phyloP scores from a whole-genome alignment of 2,797 vertebrate species.

The Helostoma temminkii region DNA sequence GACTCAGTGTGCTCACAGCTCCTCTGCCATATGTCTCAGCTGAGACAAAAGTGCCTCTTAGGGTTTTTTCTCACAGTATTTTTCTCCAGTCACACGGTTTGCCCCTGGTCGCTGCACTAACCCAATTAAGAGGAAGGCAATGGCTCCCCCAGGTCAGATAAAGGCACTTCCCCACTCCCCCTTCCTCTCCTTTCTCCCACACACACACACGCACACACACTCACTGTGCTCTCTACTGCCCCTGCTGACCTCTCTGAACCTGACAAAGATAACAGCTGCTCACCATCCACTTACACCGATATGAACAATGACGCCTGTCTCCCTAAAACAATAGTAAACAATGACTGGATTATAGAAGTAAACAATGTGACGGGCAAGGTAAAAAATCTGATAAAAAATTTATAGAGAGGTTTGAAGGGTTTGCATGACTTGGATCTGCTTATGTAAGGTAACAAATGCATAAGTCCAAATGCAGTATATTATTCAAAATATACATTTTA shows the following conservation, averaged over 20 bases:
- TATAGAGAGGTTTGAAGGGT: not conserved
- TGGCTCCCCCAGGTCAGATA: constrained; percentile 85
- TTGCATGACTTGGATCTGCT: too few relatives aligned
- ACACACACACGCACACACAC: constrained; percentile 15
- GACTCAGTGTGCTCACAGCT: constrained; percentile 77
- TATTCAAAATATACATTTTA: too few relatives aligned
- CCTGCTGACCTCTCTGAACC: constrained; percentile 79
- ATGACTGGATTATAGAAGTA: constrained; percentile 23
- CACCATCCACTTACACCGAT: constrained; percentile 62
- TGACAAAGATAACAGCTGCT: constrained; percentile 74
- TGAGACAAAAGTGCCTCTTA: constrained; percentile 82
- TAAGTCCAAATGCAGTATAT: constrained; percentile 1
- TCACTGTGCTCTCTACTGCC: constrained; percentile 80
- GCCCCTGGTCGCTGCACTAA: constrained; percentile 80
- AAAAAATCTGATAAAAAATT: constrained; percentile 29
- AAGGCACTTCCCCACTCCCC: constrained; percentile 72
- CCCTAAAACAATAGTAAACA: constrained; percentile 46
- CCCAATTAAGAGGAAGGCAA: constrained; percentile 83
- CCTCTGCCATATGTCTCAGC: constrained; percentile 82
- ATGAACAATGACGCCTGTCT: constrained; percentile 56
- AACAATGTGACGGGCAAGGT: constrained; percentile 17
- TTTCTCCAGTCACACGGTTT: constrained; percentile 80
- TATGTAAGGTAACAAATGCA: constrained; percentile 1
- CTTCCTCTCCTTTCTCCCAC: constrained; percentile 41
- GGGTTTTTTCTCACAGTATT: constrained; percentile 82